Conservation (phyloP, 2,797 vertebrate genomes). For the Chiloscyllium punctatum region DNA sequence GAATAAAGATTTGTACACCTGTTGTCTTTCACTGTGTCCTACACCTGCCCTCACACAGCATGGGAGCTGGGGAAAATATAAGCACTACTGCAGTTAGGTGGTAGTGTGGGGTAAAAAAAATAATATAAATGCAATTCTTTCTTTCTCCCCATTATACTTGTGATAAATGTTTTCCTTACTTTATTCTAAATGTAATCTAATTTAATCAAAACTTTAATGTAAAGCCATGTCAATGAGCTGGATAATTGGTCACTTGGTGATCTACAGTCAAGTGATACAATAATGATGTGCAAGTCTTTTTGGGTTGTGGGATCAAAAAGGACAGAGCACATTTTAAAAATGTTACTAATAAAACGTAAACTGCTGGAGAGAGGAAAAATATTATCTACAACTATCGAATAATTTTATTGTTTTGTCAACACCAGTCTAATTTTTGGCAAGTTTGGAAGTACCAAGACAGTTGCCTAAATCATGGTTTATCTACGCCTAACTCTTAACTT, state of each 20-base stretch:
- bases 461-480: background rate
- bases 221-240: background rate
- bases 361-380: background rate
- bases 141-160: background rate
- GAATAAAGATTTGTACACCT: too few species aligned
- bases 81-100: too few species aligned
- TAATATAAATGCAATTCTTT: background rate
- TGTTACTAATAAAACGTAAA: background rate
- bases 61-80: too few species aligned
- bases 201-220: background rate
- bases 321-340: background rate
- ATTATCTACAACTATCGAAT: background rate
- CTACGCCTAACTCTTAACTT: background rate
- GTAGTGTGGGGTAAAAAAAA: too few species aligned
- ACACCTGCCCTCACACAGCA: too few species aligned
- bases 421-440: background rate
- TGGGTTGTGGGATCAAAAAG: background rate
- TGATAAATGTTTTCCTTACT: background rate
- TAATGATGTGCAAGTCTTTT: background rate
- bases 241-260: background rate
- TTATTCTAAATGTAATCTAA: too few species aligned
- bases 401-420: background rate
- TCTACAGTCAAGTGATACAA: background rate
- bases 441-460: background rate
- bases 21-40: too few species aligned